Base-by-base conservation (phyloP, 2,797 vertebrate species). In the Helostoma temminkii region DNA sequence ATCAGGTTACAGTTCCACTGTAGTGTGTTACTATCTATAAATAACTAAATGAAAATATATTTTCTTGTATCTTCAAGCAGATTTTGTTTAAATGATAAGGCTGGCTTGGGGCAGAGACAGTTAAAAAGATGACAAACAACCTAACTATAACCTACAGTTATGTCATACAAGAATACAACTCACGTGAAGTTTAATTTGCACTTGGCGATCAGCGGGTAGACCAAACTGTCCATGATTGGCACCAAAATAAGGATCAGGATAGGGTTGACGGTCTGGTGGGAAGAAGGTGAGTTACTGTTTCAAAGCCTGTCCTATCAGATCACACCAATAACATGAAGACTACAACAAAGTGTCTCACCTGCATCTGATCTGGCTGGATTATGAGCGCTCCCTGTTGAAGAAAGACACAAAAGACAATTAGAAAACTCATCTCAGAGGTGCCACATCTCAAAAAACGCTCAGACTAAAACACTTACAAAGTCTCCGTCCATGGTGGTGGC, bases 321-420 rank as follows among this genome's bases (percentile, higher is more conserved):
- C 0, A 10, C 0, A 0, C 42, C 28, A 4, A 24, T 34, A 43
- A 18, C 50, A 63, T 1, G 15, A 1, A 15, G 7, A 18, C 0
- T 0, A 6, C 4, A 16, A 47, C 34, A 26, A 22, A 41, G 16
- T 0, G 32, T 60, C 78, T 88, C 85, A 99, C 98, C 96, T 99
- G 97, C 97, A 99, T 99, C 84, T 98, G 97, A 69, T 98, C 97
- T 0, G 98, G 97, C 84, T 96, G 94, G 81, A 99, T 89, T 2
- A 81, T 77, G 19, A 98, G 9, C 1, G 19, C 0, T 52, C 97
- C 97, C 98, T 99, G 77, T 73, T 8, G 75, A 54, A 79, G 19
- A 63, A 46, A 47, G 2, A 43, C 2, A 43, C 15, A 62, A n/a
- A 8, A 37, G 9, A 53, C 1, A 56, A n/a, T n/a, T n/a, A n/a